Evolutionary conservation across 1,140 invertebrate species (phyloP), one percentile per base, ranked within the genome.

Genomic region (Eubasilissa regina): DNA sequence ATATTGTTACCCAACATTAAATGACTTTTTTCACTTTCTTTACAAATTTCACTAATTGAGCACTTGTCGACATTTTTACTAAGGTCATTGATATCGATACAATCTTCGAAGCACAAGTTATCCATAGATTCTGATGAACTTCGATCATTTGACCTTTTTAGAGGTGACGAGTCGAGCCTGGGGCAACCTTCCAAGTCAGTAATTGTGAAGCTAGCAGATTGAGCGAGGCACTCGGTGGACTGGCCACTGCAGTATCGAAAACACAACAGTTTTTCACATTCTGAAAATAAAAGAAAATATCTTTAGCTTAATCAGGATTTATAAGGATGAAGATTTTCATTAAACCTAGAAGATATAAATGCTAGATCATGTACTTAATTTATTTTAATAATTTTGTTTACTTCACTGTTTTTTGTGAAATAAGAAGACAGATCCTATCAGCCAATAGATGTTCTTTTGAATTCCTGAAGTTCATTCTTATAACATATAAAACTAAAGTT

Each of bases 171-270:
- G 43, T 80, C 19, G 55, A 78, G 70, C 44, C 66, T 56, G 78
- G 87, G 85, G 56, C 85, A 83, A 8, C 85, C 83, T 11, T 87
- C 86, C 55, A 89, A 82, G 75, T 87, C 88, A 74, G 87, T 88
- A 77, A 89, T 84, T 75, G 87, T 86, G 68, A 87, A 86, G 79
- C 87, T 88, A 74, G 86, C 83, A 7, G 89, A 88, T 80, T 88
- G 87, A 66, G 87, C 87, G 73, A 86, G 85, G 80, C 87, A 88
- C 79, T 89, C 87, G 75, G 88, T 86, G 44, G 86, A 86, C 66
- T 88, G 87, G 62, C 88, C 88, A 86, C 88, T 88, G 84, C 88
- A 89, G 80, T 89, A 89, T 12, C 88, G 88, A 85, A 89, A 89
- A 80, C 87, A 89, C 53, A 89, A 85, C 48, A 89, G 85, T 80